Evolutionary conservation across 2,113 vertebrate species (phyloP).

Genomic region (Chlorodrepanis virens): DNA sequence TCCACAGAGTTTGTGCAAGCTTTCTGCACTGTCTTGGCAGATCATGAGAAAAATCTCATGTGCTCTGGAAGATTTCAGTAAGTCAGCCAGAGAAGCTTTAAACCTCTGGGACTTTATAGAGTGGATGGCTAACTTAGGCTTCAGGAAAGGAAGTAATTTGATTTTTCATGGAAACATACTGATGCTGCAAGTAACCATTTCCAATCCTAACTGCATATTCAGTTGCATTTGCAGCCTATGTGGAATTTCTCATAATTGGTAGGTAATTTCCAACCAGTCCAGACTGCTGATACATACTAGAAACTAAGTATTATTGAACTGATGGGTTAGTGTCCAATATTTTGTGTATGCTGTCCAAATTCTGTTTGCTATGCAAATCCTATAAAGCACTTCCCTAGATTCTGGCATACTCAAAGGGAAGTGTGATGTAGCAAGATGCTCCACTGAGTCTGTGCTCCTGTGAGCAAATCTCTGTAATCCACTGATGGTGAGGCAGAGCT

Average conservation of each 20-base stretch:
- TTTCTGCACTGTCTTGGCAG: background rate
- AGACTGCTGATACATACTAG: background rate
- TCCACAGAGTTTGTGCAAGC: background rate
- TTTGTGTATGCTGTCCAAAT: background rate
- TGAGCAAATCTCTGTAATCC: background rate
- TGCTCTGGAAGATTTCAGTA: background rate
- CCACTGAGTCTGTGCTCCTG: background rate
- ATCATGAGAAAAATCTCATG: background rate
- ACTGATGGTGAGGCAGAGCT: background rate
- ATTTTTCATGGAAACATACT: background rate
- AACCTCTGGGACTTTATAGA: background rate
- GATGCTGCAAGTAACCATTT: background rate
- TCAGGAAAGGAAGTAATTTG: background rate
- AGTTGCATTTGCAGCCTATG: background rate
- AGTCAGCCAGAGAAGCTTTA: background rate
- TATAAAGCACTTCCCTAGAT: background rate
- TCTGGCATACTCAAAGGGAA: background rate
- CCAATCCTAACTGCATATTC: background rate
- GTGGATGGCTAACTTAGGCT: background rate
- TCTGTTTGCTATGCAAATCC: background rate
- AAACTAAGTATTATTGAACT: background rate
- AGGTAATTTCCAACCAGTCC: background rate
- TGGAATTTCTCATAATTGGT: background rate
- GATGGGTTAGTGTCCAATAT: background rate
- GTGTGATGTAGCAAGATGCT: background rate